Evolutionary conservation across 2,888 invertebrate genomes (phyloP), one percentile per base, ranked within the genome.

Genomic region (Drosophila melanosoma): DNA sequence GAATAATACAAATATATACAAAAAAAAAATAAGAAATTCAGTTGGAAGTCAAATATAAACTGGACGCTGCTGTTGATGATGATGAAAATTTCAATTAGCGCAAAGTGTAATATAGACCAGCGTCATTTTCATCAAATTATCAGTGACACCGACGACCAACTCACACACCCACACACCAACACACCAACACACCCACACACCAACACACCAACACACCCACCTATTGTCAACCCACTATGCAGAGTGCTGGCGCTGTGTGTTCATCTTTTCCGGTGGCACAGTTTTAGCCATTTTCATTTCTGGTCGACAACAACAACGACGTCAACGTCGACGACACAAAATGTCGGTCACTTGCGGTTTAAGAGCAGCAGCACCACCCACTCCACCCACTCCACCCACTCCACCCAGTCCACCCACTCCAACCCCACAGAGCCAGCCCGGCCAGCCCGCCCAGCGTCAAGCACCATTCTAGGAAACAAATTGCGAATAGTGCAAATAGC

Each of bases 331-430:
- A 74, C 77, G 79, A 77, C 87, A 81, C 71, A 76, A 89, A 86
- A 87, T 87, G 90, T 87, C 90, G 86, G 86, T 89, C 86, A 87
- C 83, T 87, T 85, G 86, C 90, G 88, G 86, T 77, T 89, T 84
- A 87, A 75, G 72, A 78, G 74, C 48, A 59, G 49, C 29, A 26
- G 26, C 54, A 35, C 23, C 12, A n/a, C 49, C 40, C 35, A 2
- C 40, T 12, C 33, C 23, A 6, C 17, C 20, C 32, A 42, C 12
- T 10, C 4, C 42, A 1, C 26, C 1, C 10, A 42, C 23, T 2
- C 29, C 35, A 6, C 17, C 20, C 32, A 42, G 17, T 10, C 4
- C 42, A 1, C 26, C 1, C 10, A 42, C 23, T 2, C 29, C 35
- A 20, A 17, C 36, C 29, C 52, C 15, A 20, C 29, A 6, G n/a